Conservation (phyloP, 92 coral and sea anemone species). For the Palythoa caribaeorum region DNA sequence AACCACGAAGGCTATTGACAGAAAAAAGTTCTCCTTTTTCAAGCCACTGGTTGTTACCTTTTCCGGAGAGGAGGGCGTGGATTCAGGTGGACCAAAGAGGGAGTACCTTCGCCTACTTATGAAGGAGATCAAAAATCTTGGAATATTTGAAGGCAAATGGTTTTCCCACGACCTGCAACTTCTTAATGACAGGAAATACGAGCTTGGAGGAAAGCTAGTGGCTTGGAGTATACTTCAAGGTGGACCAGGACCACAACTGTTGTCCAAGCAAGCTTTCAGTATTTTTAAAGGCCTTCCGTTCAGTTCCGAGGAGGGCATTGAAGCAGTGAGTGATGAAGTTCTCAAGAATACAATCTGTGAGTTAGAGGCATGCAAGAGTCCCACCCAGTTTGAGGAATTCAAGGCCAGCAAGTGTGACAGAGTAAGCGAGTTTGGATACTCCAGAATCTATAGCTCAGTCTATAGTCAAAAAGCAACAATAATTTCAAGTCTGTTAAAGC, state of each 20-base stretch:
- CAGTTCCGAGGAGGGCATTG: conserved; percentile 31
- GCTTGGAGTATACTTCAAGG: conserved; percentile 53
- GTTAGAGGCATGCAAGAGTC: conserved; percentile 35
- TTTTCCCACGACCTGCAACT: conserved; percentile 50
- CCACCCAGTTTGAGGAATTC: conserved; percentile 23
- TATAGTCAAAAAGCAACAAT: conserved; percentile 13
- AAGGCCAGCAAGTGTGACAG: conserved; percentile 30
- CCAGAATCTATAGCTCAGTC: conserved; percentile 41
- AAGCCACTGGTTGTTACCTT: conserved; percentile 23
- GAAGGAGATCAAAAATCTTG: conserved; percentile 12
- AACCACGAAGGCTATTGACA: conserved; percentile 10
- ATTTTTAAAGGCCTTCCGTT: conserved; percentile 37
- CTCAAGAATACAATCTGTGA: conserved; percentile 9
- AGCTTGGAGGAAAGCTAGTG: conserved; percentile 40
- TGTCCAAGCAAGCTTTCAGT: conserved; percentile 25
- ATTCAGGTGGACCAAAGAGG: conserved; percentile 46
- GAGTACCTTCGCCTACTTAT: conserved; percentile 41
- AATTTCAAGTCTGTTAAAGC: conserved; percentile 27
- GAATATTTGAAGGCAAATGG: conserved; percentile 45
- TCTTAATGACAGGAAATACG: conserved; percentile 37
- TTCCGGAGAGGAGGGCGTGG: conserved; percentile 49
- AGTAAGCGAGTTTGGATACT: conserved; percentile 27
- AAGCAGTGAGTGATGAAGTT: conserved; percentile 37
- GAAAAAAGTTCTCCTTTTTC: conserved; percentile 26
- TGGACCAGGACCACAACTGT: conserved; percentile 40